phyloP scores from a whole-genome alignment of 2,888 invertebrate genomes.

The Ellobium chinense region DNA sequence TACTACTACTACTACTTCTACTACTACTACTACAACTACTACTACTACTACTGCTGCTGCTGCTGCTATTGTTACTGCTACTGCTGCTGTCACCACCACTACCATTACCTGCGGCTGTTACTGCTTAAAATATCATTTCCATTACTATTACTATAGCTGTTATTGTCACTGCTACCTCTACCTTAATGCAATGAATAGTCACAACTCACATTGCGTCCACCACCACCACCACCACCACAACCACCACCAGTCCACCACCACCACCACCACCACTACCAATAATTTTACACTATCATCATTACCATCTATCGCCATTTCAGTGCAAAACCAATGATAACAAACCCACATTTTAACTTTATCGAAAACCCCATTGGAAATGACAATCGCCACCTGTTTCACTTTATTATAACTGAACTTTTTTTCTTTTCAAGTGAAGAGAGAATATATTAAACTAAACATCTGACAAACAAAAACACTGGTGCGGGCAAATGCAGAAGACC shows the following conservation, averaged over 20 bases:
- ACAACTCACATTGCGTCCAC: neutral
- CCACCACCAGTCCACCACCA: neutral
- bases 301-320: too few relatives aligned
- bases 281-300: too few relatives aligned
- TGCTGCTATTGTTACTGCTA: slow-evolving; percentile 6
- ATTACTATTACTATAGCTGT: neutral
- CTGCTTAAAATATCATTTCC: neutral
- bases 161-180: neutral
- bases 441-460: too few relatives aligned
- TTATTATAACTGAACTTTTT: neutral
- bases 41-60: slow-evolving; percentile 2
- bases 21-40: slow-evolving; percentile 14
- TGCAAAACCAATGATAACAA: too few relatives aligned
- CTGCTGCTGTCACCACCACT: neutral
- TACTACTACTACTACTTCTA: slow-evolving; percentile 20
- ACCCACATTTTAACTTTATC: too few relatives aligned
- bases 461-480: too few relatives aligned
- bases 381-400: too few relatives aligned
- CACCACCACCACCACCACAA: neutral
- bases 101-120: neutral
- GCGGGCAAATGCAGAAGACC: too few relatives aligned
- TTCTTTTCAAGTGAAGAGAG: neutral
- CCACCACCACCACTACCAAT: neutral
- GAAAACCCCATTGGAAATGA: too few relatives aligned
- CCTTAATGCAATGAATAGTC: neutral